Percentiles rank a stretch among this genome's conserved stretches.
These are phyloP conservation scores for Dorcus hopei DNA, from an alignment of 2,888 invertebrate species.

Conservation along the genomic window DNA sequence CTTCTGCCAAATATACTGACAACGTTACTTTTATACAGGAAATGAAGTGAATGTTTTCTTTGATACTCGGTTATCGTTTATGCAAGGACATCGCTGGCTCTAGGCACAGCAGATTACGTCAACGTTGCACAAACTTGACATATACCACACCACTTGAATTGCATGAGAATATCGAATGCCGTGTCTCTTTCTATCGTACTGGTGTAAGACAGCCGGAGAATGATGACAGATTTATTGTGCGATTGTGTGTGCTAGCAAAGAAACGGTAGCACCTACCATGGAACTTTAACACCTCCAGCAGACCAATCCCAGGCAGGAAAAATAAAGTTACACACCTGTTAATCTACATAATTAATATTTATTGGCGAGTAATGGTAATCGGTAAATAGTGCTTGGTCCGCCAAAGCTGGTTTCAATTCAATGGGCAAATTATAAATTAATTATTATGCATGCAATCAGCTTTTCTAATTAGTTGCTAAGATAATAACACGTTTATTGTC, in stretches of 20 bases:
- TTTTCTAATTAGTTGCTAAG: no score
- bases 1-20: background rate
- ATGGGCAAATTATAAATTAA: background rate
- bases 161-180: slow-evolving; percentile 19
- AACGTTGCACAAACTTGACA: slow-evolving; percentile 29
- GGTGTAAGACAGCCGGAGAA: background rate
- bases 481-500: no score
- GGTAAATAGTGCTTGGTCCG: slow-evolving; percentile 18
- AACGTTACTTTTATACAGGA: slow-evolving; percentile 22
- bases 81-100: slow-evolving; percentile 28
- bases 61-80: slow-evolving; percentile 23
- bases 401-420: slow-evolving; percentile 1
- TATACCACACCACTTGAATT: slow-evolving; percentile 26
- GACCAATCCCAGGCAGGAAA: slow-evolving; percentile 2
- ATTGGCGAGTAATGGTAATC: slow-evolving; percentile 22
- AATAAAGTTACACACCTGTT: slow-evolving; percentile 21
- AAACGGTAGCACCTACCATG: slow-evolving; percentile 4
- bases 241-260: slow-evolving; percentile 5
- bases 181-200: slow-evolving; percentile 1
- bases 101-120: slow-evolving; percentile 29
- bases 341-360: slow-evolving; percentile 24
- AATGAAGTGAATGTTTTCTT: slow-evolving; percentile 28
- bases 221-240: slow-evolving; percentile 3
- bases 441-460: background rate
- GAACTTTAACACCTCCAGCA: slow-evolving; percentile 4